phyloP scores from a whole-genome alignment of 2,797 vertebrate species.

The Heterohyrax brucei region DNA sequence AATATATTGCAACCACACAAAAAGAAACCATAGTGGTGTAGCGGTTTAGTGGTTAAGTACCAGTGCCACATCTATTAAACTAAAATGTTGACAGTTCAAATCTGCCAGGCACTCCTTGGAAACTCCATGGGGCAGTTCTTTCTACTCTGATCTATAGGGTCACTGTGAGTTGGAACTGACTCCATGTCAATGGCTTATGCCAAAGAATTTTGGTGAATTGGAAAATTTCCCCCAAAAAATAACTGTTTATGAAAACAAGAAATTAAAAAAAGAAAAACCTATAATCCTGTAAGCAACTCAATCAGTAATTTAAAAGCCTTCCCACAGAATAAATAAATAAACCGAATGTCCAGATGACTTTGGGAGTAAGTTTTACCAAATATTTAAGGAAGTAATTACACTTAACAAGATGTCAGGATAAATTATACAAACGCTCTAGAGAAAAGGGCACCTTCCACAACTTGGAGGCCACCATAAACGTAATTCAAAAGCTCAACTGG shows the following conservation, averaged over 20 bases:
- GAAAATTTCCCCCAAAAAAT: slow-evolving; percentile 33
- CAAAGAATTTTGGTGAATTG: slow-evolving; percentile 8
- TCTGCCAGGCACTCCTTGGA: too few relatives aligned
- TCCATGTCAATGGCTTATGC: neutral
- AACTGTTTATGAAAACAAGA: slow-evolving; percentile 6
- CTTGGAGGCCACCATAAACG: neutral
- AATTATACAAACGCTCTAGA: slow-evolving; percentile 35
- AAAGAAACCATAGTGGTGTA: neutral
- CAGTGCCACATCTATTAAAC: too few relatives aligned
- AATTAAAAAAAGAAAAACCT: slow-evolving; percentile 10
- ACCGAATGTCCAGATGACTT: slow-evolving; percentile 6
- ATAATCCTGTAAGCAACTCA: neutral
- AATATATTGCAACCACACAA: neutral
- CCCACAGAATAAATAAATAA: slow-evolving; percentile 21
- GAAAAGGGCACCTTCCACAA: slow-evolving; percentile 32
- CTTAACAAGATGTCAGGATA: slow-evolving; percentile 53
- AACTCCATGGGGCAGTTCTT: too few relatives aligned
- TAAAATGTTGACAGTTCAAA: too few relatives aligned
- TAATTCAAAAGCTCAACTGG: slow-evolving; percentile 1
- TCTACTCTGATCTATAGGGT: too few relatives aligned
- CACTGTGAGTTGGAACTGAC: neutral
- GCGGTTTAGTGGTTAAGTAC: too few relatives aligned
- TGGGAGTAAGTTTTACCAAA: slow-evolving; percentile 46
- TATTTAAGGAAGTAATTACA: slow-evolving; percentile 31
- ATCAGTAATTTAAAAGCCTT: slow-evolving; percentile 50